phyloP scores from a whole-genome alignment of 2,888 invertebrate species.

The Vanessa cardui region DNA sequence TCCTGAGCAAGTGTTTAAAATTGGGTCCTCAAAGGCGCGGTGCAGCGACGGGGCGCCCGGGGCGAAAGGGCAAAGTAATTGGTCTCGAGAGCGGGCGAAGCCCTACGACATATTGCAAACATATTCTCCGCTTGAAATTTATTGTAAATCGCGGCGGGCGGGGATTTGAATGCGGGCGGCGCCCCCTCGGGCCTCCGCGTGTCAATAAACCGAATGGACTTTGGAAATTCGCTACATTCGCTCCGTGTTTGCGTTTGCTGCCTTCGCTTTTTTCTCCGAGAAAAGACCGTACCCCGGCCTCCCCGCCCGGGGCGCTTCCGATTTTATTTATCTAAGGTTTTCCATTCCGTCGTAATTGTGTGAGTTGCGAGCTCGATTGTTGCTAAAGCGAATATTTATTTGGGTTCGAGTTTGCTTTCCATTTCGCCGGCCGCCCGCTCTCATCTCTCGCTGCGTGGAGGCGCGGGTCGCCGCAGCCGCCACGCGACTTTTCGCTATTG shows the following conservation, averaged over 20 bases:
- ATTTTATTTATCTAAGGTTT: constrained; percentile 81
- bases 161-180: constrained; percentile 66
- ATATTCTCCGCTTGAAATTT: constrained; percentile 80
- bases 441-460: constrained; percentile 35
- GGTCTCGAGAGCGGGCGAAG: constrained; percentile 51
- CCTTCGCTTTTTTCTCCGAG: constrained; percentile 67
- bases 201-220: constrained; percentile 80
- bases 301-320: constrained; percentile 61
- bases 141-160: constrained; percentile 77
- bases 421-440: constrained; percentile 44
- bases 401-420: constrained; percentile 74
- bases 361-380: constrained; percentile 78
- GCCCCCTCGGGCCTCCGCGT: constrained; percentile 44
- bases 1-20: constrained; percentile 69
- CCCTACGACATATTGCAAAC: constrained; percentile 74
- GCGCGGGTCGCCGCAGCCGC: constrained; percentile 37
- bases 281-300: constrained; percentile 53
- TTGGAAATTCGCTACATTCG: constrained; percentile 79
- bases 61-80: constrained; percentile 60
- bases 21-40: constrained; percentile 53
- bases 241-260: constrained; percentile 76
- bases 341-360: constrained; percentile 79
- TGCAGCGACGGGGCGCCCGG: constrained; percentile 48
- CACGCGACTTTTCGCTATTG: constrained; percentile 54
- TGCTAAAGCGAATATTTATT: constrained; percentile 81